A percentile compares a stretch with the other conserved stretches of the same genome.
Evolutionary conservation across 1,140 invertebrate genomes (phyloP).

Genomic region (Laupala kohalensis): DNA sequence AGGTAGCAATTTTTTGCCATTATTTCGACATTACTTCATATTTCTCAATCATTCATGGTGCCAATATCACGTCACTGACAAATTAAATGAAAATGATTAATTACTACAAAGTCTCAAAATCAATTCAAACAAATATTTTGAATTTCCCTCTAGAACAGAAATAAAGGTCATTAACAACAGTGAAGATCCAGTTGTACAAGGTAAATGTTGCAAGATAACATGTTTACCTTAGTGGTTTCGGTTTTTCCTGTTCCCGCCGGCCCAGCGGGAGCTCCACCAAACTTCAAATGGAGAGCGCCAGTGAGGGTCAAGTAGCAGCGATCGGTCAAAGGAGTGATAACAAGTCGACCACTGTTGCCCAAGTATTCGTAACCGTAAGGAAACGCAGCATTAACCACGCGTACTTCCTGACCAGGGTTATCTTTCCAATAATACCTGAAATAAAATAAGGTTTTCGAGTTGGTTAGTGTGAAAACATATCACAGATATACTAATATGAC

Average conservation of each 20-base stretch:
- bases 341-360: constrained; percentile 52
- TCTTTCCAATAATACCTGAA: constrained; percentile 18
- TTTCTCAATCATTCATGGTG: too few species aligned
- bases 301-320: constrained; percentile 54
- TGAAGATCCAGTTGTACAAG: background rate
- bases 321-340: constrained; percentile 71
- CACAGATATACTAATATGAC: too few species aligned
- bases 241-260: constrained; percentile 65
- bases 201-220: background rate
- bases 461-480: too few species aligned
- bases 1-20: too few species aligned
- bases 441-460: background rate
- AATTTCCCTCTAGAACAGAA: background rate
- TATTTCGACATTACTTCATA: too few species aligned
- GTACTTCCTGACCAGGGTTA: constrained; percentile 31
- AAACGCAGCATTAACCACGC: constrained; percentile 48
- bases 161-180: too few species aligned
- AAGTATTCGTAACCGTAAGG: constrained; percentile 54
- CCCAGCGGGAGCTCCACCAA: constrained; percentile 58
- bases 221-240: constrained; percentile 46
- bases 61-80: too few species aligned
- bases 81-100: too few species aligned
- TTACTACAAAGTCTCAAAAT: too few species aligned
- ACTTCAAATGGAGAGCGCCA: constrained; percentile 52
- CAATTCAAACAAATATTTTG: background rate